Evolutionary conservation across 2,113 vertebrate genomes (phyloP), one percentile per base, ranked within the genome.

Genomic region (Engystomops pustulosus): DNA sequence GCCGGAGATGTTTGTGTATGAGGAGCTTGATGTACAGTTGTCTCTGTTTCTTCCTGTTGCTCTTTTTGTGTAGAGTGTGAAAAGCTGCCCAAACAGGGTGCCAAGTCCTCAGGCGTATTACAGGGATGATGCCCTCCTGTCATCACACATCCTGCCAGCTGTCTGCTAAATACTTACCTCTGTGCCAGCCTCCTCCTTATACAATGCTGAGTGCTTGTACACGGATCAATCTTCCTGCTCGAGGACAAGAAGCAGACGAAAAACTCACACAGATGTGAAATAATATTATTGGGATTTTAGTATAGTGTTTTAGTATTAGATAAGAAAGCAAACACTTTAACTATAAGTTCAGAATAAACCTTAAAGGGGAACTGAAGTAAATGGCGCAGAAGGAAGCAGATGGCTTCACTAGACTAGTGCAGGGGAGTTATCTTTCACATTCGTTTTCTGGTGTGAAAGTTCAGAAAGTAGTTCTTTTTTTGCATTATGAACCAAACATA

Each of bases 111-210:
- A 15, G 74, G 74, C 74, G 53, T 55, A 58, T 77, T 77, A 77
- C 74, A 77, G 75, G 36, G 75, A 78, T 78, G 75, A 60, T 78
- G 55, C 75, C 75, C 75, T 60, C 32, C 58, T 78, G 75, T 78
- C 75, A 78, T 55, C 34, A 60, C 53, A 60, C 75, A 78, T 78
- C 75, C 75, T 78, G 75, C 75, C 75, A 78, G 75, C 75, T 78
- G 75, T 78, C 75, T 34, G 75, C 51, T 78, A 78, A 78, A 78
- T 78, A 78, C 75, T 53, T 60, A 53, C 75, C 51, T 58, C 75
- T 9, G 75, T 78, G 75, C 75, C 75, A 78, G 53, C 51, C 51
- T 78, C n/a, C 72, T 8, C 7, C 75, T 58, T 53, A 23, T 78
- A 51, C 58, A 60, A 58, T 34, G 41, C 51, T 25, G 49, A 36